These are phyloP conservation scores for Cyprinus carpio DNA, from an alignment of 2,113 vertebrate genomes.

Conservation along the genomic window DNA sequence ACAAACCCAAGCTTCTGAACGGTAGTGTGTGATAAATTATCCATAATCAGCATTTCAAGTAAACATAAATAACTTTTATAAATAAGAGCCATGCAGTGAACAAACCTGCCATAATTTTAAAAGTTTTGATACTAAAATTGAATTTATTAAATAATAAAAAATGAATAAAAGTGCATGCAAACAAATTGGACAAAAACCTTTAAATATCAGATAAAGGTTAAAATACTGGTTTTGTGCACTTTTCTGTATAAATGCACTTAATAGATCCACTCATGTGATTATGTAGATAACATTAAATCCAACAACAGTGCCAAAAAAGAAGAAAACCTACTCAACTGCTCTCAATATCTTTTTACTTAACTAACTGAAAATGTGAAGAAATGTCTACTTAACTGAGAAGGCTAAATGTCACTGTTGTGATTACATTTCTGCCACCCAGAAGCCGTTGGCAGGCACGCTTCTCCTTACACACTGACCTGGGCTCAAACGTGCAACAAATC, in stretches of 20 bases:
- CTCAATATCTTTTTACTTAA: neutral
- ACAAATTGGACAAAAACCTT: neutral
- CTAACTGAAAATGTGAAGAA: neutral
- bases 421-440: neutral
- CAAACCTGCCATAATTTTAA: neutral
- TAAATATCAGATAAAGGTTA: too few relatives aligned
- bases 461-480: neutral
- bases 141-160: neutral
- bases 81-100: neutral
- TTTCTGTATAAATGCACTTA: neutral
- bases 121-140: neutral
- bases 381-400: neutral
- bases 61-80: neutral
- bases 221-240: neutral
- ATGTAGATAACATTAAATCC: neutral
- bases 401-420: neutral
- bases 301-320: neutral
- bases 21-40: too few relatives aligned
- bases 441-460: neutral
- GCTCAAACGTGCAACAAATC: neutral
- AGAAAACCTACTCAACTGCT: neutral
- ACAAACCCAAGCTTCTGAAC: too few relatives aligned
- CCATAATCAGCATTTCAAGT: too few relatives aligned
- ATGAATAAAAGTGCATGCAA: neutral
- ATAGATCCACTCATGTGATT: neutral